These are phyloP conservation scores for Drosophila tristis DNA, from an alignment of 1,140 invertebrate genomes.

Conservation along the genomic window DNA sequence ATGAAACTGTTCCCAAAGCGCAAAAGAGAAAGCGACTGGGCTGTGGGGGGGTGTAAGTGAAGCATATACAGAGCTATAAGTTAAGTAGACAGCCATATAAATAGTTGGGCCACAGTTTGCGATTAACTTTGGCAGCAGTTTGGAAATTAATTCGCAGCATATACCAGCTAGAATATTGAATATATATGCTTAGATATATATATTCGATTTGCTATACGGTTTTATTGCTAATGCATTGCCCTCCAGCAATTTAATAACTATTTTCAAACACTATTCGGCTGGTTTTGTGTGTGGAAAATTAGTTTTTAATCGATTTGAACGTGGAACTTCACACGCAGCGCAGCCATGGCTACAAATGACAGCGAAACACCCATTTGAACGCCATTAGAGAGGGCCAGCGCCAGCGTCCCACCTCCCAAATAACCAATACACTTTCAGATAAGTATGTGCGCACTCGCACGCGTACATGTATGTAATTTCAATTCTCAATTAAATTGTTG, in stretches of 20 bases:
- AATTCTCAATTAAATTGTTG: constrained; percentile 79
- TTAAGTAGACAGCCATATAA: too few relatives aligned
- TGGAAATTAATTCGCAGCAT: too few relatives aligned
- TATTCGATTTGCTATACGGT: too few relatives aligned
- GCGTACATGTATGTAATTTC: constrained; percentile 56
- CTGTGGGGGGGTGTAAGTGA: constrained; percentile 13
- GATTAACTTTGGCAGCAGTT: too few relatives aligned
- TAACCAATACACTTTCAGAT: constrained; percentile 1
- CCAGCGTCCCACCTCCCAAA: background rate
- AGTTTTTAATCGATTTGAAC: constrained; percentile 82
- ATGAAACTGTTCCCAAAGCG: constrained; percentile 36
- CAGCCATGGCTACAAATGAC: constrained; percentile 54
- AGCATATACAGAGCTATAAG: too few relatives aligned
- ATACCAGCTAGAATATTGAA: too few relatives aligned
- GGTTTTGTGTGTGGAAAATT: constrained; percentile 63
- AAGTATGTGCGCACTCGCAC: background rate
- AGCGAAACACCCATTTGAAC: constrained; percentile 45
- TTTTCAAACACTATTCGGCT: constrained; percentile 32
- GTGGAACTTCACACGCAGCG: constrained; percentile 55
- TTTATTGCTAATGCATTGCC: background rate
- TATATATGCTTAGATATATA: too few relatives aligned
- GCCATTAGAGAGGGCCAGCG: constrained; percentile 21
- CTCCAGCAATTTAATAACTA: constrained; percentile 33
- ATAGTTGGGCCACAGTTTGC: too few relatives aligned
- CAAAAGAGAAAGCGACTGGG: constrained; percentile 1